phyloP scores from a whole-genome alignment of 1,140 invertebrate species.

The Ceratina australensis region DNA sequence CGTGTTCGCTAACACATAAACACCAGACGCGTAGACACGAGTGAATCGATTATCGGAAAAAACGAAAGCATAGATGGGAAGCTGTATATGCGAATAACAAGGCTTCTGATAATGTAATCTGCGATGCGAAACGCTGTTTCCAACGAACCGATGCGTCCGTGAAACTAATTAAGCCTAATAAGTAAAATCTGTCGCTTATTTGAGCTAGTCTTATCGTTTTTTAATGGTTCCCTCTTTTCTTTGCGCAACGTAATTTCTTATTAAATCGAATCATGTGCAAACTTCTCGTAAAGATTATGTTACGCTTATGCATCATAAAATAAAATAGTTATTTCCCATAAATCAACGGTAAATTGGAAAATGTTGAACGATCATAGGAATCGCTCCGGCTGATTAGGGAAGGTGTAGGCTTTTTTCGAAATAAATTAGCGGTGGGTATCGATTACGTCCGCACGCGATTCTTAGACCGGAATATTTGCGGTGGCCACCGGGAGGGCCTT shows the following conservation, averaged over 20 bases:
- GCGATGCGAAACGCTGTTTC: background rate
- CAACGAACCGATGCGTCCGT: background rate
- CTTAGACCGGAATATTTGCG: constrained; percentile 11
- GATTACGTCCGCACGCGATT: constrained; percentile 26
- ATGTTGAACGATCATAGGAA: constrained; percentile 18
- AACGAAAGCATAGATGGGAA: constrained; percentile 36
- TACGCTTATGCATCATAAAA: no score
- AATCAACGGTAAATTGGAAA: constrained; percentile 42
- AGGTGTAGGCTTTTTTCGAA: background rate
- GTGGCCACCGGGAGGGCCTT: background rate
- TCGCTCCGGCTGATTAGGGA: background rate
- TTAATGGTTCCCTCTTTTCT: no score
- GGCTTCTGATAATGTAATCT: background rate
- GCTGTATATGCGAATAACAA: constrained; percentile 17
- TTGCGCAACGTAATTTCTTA: no score
- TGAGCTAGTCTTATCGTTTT: no score
- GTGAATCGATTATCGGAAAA: constrained; percentile 38
- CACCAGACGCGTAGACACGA: constrained; percentile 15
- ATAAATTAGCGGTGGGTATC: constrained; percentile 19
- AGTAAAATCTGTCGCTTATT: background rate
- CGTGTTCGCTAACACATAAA: constrained; percentile 36
- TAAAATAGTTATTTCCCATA: background rate
- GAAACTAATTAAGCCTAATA: background rate
- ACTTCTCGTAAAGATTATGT: no score
- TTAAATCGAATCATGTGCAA: no score